Conservation (phyloP, 2,797 vertebrate species). For the Tiaroga cobitis region DNA sequence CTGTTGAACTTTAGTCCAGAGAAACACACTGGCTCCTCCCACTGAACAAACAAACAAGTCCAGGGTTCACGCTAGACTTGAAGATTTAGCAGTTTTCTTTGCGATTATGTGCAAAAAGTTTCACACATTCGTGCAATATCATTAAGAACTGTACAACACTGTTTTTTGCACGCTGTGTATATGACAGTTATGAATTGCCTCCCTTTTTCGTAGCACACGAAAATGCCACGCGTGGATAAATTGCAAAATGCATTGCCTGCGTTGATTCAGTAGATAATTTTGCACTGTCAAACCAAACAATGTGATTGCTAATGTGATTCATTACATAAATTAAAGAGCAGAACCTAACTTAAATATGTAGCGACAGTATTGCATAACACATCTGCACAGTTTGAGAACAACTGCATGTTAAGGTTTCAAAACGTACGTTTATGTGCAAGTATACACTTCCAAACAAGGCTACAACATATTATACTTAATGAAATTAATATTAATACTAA, state of each 20-base stretch:
- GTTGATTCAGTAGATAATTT: too few species aligned
- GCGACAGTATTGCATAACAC: background rate
- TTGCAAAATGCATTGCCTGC: background rate
- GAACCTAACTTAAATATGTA: background rate
- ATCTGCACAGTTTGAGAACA: background rate
- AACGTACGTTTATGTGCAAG: background rate
- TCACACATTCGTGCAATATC: background rate
- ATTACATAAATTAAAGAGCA: background rate
- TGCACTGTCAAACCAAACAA: background rate
- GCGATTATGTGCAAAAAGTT: background rate
- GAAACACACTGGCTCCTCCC: constrained; percentile 49
- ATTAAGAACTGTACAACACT: too few species aligned
- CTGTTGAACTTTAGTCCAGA: constrained; percentile 67
- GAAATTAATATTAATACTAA: background rate
- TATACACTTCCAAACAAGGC: background rate
- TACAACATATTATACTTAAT: background rate
- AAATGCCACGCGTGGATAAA: background rate
- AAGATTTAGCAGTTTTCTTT: background rate
- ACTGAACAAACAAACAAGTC: constrained; percentile 60
- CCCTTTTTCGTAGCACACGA: background rate
- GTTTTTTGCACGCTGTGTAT: background rate
- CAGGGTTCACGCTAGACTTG: constrained; percentile 51
- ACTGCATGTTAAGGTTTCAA: background rate
- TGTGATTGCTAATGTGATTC: background rate
- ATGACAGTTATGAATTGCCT: background rate